Evolutionary conservation across 2,113 vertebrate genomes (phyloP), one percentile per base, ranked within the genome.

Genomic region (Pseudorhombus dupliciocellatus): DNA sequence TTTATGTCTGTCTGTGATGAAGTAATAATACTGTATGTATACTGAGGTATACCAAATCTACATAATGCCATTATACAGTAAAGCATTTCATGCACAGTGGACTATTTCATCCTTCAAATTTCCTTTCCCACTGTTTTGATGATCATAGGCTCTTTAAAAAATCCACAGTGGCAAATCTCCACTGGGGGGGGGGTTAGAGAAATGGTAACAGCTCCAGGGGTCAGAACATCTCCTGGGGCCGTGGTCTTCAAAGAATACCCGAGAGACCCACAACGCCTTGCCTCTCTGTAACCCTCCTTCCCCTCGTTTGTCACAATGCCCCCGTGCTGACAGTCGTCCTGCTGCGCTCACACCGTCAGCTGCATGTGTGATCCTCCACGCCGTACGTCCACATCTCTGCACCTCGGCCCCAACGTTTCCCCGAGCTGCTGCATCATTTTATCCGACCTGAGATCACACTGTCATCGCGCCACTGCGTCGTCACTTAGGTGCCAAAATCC

Each of bases 271-370:
- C 70, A 79, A 75, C 63, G 46, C 77, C 57, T 24, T 55, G 53
- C 40, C 66, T 62, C 65, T 46, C 75, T 86, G 10, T 67, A 70
- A 79, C 62, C 70, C 70, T 80, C 65, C 76, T 80, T 89, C 86
- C 88, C 28, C 76, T 89, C 84, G 31, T 90, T 88, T 77, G 66
- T 88, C 84, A 86, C 1, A 0, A 52, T 28, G 69, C 46, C 44
- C 34, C 30, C 53, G 42, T 20, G 81, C 70, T 87, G 90, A 89
- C 87, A 87, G 77, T 75, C 42, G 68, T 77, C 77, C 73, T 46
- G 12, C 67, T 75, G 85, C 78, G 72, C 80, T 67, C 70, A 52
- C 64, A 26, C 59, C 9, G 67, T 78, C 80, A 68, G 37, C 67
- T 26, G 50, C 34, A 37, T 37, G 34, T 42, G 16, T 46, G 70